Evolutionary conservation across 2,888 invertebrate species (phyloP), one percentile per base, ranked within the genome.

Genomic region (Tupiocoris notatus): DNA sequence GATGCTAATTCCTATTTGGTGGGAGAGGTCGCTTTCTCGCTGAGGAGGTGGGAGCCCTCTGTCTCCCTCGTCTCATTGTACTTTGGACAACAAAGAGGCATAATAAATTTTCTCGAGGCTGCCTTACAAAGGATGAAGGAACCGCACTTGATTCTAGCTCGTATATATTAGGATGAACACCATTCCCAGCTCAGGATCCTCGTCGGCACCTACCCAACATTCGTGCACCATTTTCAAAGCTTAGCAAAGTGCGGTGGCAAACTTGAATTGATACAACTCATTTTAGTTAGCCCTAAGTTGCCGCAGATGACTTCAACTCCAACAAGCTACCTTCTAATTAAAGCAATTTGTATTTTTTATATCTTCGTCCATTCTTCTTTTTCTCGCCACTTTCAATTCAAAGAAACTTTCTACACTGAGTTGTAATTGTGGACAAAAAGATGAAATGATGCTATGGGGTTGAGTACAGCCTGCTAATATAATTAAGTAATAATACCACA

Each of bases 1-100:
- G 61, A 71, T 71, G 71, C 71, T 71, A 71, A 71, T 71, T 71
- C 61, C 71, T 61, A 71, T 71, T 71, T 61, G 71, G 71, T 16
- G 39, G 71, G 25, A 61, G 39, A 39, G 39, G 39, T 39, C 39
- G 3, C 39, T 39, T 39, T 39, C 39, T 39, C 6, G 3, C 39
- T 39, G 39, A 39, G 39, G 12, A 39, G 39, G n/a, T n/a, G n/a
- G 39, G 39, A 3, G 12, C 39, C 39, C 39, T 39, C 39, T 39
- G 12, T 7, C 39, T 39, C 59, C 62, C 71, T 39, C 59, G 71
- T 71, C 71, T 71, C 71, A 71, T 71, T 71, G 71, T 71, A 71
- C 71, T 71, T 71, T 39, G 62, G 71, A 71, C 71, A 62, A 71
- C 71, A 71, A 71, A 71, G 71, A 61, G 71, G 62, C 62, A 59